phyloP scores from a whole-genome alignment of 2,113 vertebrate species.

The Ia io region DNA sequence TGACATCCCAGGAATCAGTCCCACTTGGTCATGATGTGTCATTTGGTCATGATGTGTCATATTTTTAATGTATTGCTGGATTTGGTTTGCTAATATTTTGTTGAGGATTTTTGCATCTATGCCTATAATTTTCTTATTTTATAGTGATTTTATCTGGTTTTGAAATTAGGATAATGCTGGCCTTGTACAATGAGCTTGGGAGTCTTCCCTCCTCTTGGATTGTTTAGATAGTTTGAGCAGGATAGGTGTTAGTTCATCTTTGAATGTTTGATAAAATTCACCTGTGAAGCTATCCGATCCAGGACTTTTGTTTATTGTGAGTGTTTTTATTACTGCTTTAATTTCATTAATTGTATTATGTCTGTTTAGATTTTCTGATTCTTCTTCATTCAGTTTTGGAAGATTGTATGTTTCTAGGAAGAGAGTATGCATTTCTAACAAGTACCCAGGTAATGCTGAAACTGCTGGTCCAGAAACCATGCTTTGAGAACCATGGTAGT shows the following conservation, averaged over 20 bases:
- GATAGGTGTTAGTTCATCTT: background rate
- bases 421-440: background rate
- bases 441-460: background rate
- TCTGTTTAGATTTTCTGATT: background rate
- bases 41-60: background rate
- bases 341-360: background rate
- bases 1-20: background rate
- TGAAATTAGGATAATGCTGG: background rate
- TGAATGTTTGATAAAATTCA: background rate
- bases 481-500: background rate
- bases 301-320: background rate
- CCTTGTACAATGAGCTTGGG: background rate
- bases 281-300: background rate
- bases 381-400: background rate
- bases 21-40: background rate
- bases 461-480: background rate
- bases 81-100: background rate
- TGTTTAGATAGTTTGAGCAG: background rate
- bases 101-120: background rate
- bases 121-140: background rate
- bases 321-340: background rate
- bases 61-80: background rate
- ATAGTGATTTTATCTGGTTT: background rate
- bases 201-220: background rate
- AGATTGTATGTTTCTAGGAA: background rate